phyloP scores from a whole-genome alignment of 2,797 vertebrate genomes.

The Oryzias dopingdopingensis region DNA sequence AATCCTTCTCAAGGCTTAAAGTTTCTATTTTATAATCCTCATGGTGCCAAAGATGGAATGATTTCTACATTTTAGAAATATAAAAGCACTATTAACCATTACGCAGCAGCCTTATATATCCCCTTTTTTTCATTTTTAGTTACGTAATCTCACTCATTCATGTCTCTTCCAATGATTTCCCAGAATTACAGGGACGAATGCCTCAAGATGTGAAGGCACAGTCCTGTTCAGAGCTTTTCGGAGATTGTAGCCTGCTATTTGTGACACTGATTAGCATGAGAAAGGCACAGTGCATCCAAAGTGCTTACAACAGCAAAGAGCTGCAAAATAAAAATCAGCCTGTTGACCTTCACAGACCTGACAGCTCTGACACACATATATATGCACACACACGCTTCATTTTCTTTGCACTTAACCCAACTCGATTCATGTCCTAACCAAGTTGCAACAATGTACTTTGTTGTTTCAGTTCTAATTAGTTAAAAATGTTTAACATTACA shows the following conservation, averaged over 20 bases:
- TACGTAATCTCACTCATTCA: conserved; percentile 1
- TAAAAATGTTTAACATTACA: background rate
- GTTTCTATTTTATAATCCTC: no score
- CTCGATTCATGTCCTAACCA: conserved; percentile 4
- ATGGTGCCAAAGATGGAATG: no score
- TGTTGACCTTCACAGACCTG: conserved; percentile 63
- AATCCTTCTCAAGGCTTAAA: no score
- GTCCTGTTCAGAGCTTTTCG: conserved; percentile 26
- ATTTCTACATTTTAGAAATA: no score
- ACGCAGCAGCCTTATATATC: no score
- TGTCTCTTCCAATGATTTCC: conserved; percentile 7
- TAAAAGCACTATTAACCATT: no score
- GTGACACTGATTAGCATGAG: conserved; percentile 56
- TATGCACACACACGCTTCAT: conserved; percentile 12
- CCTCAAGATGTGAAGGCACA: conserved; percentile 16
- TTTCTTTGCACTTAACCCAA: conserved; percentile 23
- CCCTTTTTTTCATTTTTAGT: no score
- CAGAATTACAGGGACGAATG: conserved; percentile 17
- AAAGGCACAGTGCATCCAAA: conserved; percentile 43
- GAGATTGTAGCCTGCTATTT: conserved; percentile 24
- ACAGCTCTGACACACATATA: conserved; percentile 45
- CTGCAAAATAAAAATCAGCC: conserved; percentile 55
- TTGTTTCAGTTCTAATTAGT: background rate
- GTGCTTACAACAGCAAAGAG: conserved; percentile 58
- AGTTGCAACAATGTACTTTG: conserved; percentile 2